A percentile compares a stretch with the other conserved stretches of the same genome.
Evolutionary conservation across 2,888 invertebrate species (phyloP).

Genomic region (Stegophylla sp.): DNA sequence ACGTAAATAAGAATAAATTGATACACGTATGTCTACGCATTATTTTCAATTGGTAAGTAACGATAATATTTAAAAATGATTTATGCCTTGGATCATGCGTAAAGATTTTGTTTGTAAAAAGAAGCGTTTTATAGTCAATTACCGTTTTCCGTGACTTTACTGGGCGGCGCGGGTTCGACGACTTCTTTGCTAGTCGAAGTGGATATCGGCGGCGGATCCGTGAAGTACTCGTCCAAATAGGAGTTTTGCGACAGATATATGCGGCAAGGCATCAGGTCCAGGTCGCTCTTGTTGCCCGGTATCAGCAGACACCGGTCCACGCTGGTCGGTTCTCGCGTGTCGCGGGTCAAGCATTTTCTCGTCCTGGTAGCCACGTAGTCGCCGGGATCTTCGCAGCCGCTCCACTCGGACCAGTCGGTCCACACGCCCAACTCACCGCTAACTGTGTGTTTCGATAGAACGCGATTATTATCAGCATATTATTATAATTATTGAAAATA

Average conservation of each 20-base stretch:
- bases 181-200: conserved; percentile 45
- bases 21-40: too few species aligned
- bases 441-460: too few species aligned
- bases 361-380: conserved; percentile 60
- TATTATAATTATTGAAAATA: too few species aligned
- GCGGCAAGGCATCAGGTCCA: conserved; percentile 60
- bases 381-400: conserved; percentile 61
- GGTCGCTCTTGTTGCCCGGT: conserved; percentile 60
- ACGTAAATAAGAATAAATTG: too few species aligned
- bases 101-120: too few species aligned
- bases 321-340: conserved; percentile 59
- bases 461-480: too few species aligned
- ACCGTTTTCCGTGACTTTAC: conserved; percentile 53
- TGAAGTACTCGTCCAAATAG: conserved; percentile 51
- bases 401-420: conserved; percentile 63
- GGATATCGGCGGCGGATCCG: conserved; percentile 18
- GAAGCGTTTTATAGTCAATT: too few species aligned
- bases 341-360: conserved; percentile 59
- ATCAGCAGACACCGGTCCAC: conserved; percentile 61
- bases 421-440: conserved; percentile 62
- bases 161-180: conserved; percentile 33
- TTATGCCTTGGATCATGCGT: too few species aligned
- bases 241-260: conserved; percentile 55
- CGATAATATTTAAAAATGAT: too few species aligned
- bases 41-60: too few species aligned